Conservation (phyloP, 2,888 invertebrate genomes). For the Diloba caeruleocephala region DNA sequence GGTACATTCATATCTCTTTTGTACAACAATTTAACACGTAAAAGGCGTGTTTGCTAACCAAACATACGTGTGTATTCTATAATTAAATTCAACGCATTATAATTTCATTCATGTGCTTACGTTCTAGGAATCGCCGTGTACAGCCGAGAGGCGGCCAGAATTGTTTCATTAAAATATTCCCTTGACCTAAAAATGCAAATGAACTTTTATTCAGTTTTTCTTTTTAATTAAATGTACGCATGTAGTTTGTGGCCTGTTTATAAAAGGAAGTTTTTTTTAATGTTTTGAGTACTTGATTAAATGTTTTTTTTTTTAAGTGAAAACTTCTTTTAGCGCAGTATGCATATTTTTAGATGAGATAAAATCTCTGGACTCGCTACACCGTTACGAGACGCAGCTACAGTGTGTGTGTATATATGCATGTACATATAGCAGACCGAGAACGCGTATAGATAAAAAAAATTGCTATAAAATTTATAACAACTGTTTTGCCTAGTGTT, state of each 20-base stretch:
- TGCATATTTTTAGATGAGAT: too few species aligned
- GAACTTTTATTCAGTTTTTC: constrained; percentile 58
- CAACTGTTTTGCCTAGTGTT: too few species aligned
- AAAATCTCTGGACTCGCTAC: too few species aligned
- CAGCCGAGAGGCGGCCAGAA: constrained; percentile 40
- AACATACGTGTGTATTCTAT: background rate
- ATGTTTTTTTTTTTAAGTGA: too few species aligned
- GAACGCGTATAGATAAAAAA: too few species aligned
- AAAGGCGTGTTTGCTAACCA: constrained; percentile 18
- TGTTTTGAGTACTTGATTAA: too few species aligned
- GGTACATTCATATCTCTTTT: constrained; percentile 4
- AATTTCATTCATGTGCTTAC: constrained; percentile 37
- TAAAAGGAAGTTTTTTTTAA: constrained; percentile 6
- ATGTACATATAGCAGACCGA: too few species aligned
- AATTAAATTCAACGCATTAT: constrained; percentile 20
- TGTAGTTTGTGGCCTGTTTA: constrained; percentile 26
- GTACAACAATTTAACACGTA: constrained; percentile 14
- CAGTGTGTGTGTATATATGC: too few species aligned
- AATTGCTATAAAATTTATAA: too few species aligned
- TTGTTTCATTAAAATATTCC: constrained; percentile 53
- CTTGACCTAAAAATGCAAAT: constrained; percentile 61
- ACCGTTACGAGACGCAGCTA: too few species aligned
- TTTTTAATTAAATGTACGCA: constrained; percentile 53
- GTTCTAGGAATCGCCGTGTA: constrained; percentile 30
- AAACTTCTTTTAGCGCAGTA: too few species aligned